Evolutionary conservation across 2,797 vertebrate species (phyloP).

Genomic region (Artibeus jamaicensis): DNA sequence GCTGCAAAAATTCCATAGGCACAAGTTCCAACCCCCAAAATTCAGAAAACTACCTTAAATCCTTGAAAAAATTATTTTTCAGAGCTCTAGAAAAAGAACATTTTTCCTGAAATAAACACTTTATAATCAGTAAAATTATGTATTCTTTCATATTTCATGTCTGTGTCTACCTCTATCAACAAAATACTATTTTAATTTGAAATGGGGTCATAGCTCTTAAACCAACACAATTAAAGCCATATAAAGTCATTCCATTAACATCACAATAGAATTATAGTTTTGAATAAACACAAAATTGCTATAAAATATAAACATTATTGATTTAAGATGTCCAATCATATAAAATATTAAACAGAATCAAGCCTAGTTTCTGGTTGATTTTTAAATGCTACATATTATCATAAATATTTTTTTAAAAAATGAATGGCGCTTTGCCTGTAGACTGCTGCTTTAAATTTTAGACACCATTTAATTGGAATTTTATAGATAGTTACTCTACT

Average conservation of each 20-base stretch:
- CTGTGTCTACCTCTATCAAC: slow-evolving; percentile 51
- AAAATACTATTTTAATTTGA: slow-evolving; percentile 68
- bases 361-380: slow-evolving; percentile 67
- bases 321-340: slow-evolving; percentile 67
- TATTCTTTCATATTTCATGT: slow-evolving; percentile 54
- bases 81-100: slow-evolving; percentile 41
- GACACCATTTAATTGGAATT: slow-evolving; percentile 71
- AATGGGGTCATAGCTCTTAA: slow-evolving; percentile 70
- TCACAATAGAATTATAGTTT: slow-evolving; percentile 68
- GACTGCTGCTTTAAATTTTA: slow-evolving; percentile 72
- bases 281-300: slow-evolving; percentile 72
- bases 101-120: slow-evolving; percentile 53
- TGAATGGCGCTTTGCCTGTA: slow-evolving; percentile 63
- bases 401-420: slow-evolving; percentile 62
- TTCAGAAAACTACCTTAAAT: slow-evolving; percentile 58
- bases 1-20: slow-evolving; percentile 70
- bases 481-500: slow-evolving; percentile 61
- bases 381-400: slow-evolving; percentile 54
- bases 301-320: slow-evolving; percentile 71
- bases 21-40: slow-evolving; percentile 56
- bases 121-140: slow-evolving; percentile 62
- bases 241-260: slow-evolving; percentile 65
- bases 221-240: slow-evolving; percentile 58
- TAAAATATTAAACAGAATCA: slow-evolving; percentile 70
- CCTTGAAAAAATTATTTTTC: slow-evolving; percentile 47